Conservation (phyloP, 2,797 vertebrate species). For the Agapornis canus region DNA sequence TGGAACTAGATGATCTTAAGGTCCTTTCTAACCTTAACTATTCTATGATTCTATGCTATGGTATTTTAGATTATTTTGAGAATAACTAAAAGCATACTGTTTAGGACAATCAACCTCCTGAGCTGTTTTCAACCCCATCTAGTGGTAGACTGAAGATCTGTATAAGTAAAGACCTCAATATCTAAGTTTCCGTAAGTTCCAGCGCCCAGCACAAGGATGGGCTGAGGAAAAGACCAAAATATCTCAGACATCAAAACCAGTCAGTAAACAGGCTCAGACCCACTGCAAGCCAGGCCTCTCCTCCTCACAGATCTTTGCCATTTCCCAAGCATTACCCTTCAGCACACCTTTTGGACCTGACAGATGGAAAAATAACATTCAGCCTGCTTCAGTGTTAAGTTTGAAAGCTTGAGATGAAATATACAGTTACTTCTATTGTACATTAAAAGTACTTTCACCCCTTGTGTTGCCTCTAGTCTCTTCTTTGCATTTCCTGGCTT, state of each 20-base stretch:
- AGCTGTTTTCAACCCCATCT: neutral
- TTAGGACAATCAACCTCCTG: neutral
- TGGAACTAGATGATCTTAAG: too few relatives aligned
- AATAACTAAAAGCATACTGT: neutral
- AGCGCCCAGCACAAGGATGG: fast-evolving
- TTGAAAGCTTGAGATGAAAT: neutral
- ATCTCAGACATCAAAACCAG: neutral
- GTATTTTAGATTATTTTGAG: neutral
- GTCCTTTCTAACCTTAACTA: too few relatives aligned
- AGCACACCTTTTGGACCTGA: neutral
- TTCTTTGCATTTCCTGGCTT: neutral
- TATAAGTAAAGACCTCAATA: neutral
- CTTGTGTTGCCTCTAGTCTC: neutral
- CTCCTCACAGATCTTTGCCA: neutral
- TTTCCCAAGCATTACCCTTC: neutral
- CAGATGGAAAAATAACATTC: neutral
- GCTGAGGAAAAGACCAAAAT: neutral
- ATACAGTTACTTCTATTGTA: neutral
- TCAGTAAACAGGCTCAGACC: neutral
- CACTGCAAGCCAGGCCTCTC: neutral
- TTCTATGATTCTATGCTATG: fast-evolving
- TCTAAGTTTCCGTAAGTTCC: neutral
- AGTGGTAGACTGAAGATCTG: neutral
- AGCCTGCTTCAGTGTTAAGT: neutral
- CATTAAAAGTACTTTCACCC: neutral